These are phyloP conservation scores for Ectemnius continuus DNA, from an alignment of 2,888 invertebrate species.

Conservation along the genomic window DNA sequence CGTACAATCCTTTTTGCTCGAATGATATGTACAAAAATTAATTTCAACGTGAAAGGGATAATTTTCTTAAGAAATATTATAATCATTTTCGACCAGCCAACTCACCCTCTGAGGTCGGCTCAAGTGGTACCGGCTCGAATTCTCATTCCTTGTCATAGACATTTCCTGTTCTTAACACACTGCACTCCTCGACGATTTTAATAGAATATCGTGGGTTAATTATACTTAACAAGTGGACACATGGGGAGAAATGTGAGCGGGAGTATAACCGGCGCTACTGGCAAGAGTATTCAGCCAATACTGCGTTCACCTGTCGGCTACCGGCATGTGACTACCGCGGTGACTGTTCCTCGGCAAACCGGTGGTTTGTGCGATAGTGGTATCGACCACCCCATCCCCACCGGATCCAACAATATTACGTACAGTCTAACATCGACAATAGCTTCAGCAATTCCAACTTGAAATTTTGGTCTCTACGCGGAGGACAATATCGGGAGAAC, in stretches of 20 bases:
- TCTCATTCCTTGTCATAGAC: not conserved
- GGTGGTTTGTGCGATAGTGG: slow-evolving; percentile 60
- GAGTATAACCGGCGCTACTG: slow-evolving; percentile 1
- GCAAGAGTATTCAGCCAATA: slow-evolving; percentile 10
- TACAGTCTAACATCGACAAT: slow-evolving; percentile 10
- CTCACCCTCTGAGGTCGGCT: not conserved
- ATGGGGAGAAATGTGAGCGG: not conserved
- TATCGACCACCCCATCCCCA: slow-evolving; percentile 74
- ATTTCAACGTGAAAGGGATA: no score
- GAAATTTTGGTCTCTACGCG: not conserved
- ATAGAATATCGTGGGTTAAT: no score
- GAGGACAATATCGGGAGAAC: not conserved
- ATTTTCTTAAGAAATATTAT: no score
- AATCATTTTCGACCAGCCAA: not conserved
- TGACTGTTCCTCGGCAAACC: slow-evolving; percentile 64
- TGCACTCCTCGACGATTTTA: not conserved
- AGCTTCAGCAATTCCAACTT: not conserved
- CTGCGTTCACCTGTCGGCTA: slow-evolving; percentile 58
- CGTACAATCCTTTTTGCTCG: no score
- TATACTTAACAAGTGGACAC: no score
- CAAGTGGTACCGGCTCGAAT: not conserved
- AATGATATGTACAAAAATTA: no score
- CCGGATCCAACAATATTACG: slow-evolving; percentile 50
- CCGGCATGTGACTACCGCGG: slow-evolving; percentile 72
- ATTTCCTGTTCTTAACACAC: not conserved